Conservation (phyloP, 2,113 vertebrate species). For the Saguinus midas region DNA sequence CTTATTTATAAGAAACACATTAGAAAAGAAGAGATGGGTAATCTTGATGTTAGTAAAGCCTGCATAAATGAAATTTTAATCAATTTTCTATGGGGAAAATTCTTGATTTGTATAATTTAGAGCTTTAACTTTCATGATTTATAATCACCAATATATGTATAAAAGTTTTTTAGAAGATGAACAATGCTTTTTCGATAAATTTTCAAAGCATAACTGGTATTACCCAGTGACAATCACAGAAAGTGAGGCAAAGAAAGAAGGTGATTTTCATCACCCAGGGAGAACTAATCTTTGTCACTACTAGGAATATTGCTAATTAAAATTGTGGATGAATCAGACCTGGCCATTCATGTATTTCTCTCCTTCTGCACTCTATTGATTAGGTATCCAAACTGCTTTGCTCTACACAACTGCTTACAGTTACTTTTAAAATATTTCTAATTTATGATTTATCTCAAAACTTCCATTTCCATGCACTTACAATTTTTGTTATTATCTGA, state of each 20-base stretch:
- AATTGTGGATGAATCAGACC: neutral
- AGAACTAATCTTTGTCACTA: neutral
- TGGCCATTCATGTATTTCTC: neutral
- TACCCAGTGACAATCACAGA: neutral
- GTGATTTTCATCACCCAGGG: neutral
- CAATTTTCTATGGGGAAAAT: neutral
- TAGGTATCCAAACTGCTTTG: neutral
- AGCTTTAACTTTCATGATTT: neutral
- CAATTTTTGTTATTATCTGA: neutral
- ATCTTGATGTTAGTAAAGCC: neutral
- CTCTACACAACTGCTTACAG: neutral
- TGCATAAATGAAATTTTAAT: constrained; percentile 1
- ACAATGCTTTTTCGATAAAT: neutral
- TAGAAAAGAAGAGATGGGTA: neutral
- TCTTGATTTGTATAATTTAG: neutral
- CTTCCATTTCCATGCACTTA: neutral
- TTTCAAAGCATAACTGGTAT: neutral
- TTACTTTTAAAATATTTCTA: neutral
- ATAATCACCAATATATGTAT: neutral
- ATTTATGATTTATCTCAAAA: neutral
- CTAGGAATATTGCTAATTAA: neutral
- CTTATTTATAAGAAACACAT: neutral
- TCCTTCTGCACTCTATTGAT: neutral
- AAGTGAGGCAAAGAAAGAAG: neutral
- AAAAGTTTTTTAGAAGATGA: neutral